Percentiles rank a stretch among this genome's conserved stretches.
Evolutionary conservation across 2,888 invertebrate genomes (phyloP).

Genomic region (Agrilus cyanescens): DNA sequence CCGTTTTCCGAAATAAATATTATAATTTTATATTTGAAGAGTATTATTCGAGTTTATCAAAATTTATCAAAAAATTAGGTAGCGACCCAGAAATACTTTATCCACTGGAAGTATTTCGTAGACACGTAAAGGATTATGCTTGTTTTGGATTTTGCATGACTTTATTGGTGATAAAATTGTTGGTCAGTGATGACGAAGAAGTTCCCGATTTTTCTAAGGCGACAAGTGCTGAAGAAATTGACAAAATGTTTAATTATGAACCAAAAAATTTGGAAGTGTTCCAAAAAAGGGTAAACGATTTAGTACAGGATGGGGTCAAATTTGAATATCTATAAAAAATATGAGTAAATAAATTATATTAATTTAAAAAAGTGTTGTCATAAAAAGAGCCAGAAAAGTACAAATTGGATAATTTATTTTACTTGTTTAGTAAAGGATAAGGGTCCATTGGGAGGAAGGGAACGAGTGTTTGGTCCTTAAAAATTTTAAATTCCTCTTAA

Average conservation of each 20-base stretch:
- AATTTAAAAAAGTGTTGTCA: background rate
- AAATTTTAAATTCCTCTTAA: too few relatives aligned
- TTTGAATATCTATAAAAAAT: conserved; percentile 3
- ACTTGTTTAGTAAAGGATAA: too few relatives aligned
- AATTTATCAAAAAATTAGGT: conserved; percentile 17
- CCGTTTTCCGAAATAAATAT: conserved; percentile 20
- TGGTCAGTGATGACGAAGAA: conserved; percentile 17
- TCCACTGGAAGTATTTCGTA: conserved; percentile 18
- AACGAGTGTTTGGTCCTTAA: too few relatives aligned
- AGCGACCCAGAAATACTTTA: conserved; percentile 21
- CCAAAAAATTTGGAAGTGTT: conserved; percentile 13
- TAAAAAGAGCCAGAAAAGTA: background rate
- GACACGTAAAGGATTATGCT: conserved; percentile 21
- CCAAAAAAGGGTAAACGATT: conserved; percentile 10
- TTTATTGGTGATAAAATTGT: conserved; percentile 17
- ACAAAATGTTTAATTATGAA: conserved; percentile 6
- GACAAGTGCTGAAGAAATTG: background rate
- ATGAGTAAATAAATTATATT: background rate
- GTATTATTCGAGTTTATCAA: conserved; percentile 23
- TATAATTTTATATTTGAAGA: conserved; percentile 21
- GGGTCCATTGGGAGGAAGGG: too few relatives aligned
- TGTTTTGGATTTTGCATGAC: conserved; percentile 16
- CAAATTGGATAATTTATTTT: too few relatives aligned
- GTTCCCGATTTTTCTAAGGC: conserved; percentile 14
- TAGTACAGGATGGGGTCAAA: conserved; percentile 10